Evolutionary conservation across 1,140 invertebrate genomes (phyloP).

Genomic region (Tenebrio molitor): DNA sequence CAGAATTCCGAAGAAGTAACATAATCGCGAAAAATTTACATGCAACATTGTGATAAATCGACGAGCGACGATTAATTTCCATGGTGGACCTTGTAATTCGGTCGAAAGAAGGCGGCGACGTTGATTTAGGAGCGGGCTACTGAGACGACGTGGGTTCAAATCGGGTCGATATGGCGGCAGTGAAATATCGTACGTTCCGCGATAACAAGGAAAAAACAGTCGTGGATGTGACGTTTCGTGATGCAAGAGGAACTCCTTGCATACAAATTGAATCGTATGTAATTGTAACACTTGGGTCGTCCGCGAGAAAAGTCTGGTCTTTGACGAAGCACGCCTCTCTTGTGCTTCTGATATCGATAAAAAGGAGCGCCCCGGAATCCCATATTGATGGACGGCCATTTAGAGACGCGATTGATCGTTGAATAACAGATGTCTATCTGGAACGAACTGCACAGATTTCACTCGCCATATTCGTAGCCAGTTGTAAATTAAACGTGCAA

Average conservation of each 20-base stretch:
- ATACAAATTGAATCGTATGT: neutral
- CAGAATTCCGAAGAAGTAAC: neutral
- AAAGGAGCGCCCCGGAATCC: slow-evolving; percentile 32
- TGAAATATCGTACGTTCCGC: neutral
- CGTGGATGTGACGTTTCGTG: too few species aligned
- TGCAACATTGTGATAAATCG: slow-evolving; percentile 14
- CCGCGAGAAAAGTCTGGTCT: neutral
- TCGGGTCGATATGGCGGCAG: slow-evolving; percentile 13
- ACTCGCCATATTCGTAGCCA: slow-evolving; percentile 43
- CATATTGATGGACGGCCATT: slow-evolving; percentile 15
- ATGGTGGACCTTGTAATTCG: slow-evolving; percentile 10
- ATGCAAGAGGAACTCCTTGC: neutral
- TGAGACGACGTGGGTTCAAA: slow-evolving; percentile 9
- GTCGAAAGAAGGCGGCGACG: neutral
- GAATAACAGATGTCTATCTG: slow-evolving; percentile 48
- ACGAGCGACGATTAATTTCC: slow-evolving; percentile 2
- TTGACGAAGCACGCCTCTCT: slow-evolving; percentile 14
- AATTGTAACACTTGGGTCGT: slow-evolving; percentile 9
- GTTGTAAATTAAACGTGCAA: slow-evolving; percentile 44
- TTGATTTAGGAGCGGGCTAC: slow-evolving; percentile 6
- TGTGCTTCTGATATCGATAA: neutral
- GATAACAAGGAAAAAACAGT: slow-evolving; percentile 28
- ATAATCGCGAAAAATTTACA: neutral
- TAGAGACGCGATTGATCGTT: slow-evolving; percentile 34
- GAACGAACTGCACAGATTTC: slow-evolving; percentile 46